Percentiles rank a stretch among this genome's conserved stretches.
These are phyloP conservation scores for Ornithoptera alexandrae DNA, from an alignment of 2,888 invertebrate species.

Conservation along the genomic window DNA sequence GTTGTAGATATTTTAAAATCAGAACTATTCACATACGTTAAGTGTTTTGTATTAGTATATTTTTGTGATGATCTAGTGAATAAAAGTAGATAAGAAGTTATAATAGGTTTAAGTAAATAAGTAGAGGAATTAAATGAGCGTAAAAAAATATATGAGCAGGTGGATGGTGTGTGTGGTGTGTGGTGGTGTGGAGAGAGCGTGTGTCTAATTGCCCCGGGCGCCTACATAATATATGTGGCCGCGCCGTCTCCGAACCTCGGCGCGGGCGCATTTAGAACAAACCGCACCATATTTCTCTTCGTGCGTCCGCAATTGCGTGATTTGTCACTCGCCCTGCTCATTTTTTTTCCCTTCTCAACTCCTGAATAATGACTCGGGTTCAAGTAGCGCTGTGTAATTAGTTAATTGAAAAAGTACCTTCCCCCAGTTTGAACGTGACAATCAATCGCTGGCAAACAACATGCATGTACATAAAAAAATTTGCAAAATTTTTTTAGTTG, in stretches of 20 bases:
- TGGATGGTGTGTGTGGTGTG: slow-evolving; percentile 28
- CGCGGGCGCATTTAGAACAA: slow-evolving; percentile 72
- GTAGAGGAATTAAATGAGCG: slow-evolving; percentile 19
- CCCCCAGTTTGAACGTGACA: slow-evolving; percentile 51
- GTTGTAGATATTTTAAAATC: too few species aligned
- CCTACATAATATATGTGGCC: slow-evolving; percentile 53
- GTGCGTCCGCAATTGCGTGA: slow-evolving; percentile 76
- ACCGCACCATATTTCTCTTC: slow-evolving; percentile 75
- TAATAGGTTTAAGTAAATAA: not conserved
- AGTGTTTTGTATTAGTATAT: not conserved
- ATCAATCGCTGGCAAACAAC: not conserved
- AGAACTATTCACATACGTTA: not conserved
- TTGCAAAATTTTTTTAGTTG: too few species aligned
- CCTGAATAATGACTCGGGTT: slow-evolving; percentile 68
- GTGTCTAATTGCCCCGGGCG: slow-evolving; percentile 59
- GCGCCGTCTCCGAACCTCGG: slow-evolving; percentile 50
- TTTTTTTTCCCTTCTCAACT: slow-evolving; percentile 53
- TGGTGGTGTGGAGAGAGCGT: slow-evolving; percentile 37
- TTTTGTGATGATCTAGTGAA: not conserved
- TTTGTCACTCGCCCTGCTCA: slow-evolving; percentile 70
- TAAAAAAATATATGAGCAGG: slow-evolving; percentile 24
- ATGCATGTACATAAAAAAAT: too few species aligned
- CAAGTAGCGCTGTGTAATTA: slow-evolving; percentile 67
- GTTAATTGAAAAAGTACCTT: slow-evolving; percentile 70
- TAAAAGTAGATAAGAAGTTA: not conserved